These are phyloP conservation scores for Pachliopta kotzebuea DNA, from an alignment of 2,888 invertebrate species.

Conservation along the genomic window DNA sequence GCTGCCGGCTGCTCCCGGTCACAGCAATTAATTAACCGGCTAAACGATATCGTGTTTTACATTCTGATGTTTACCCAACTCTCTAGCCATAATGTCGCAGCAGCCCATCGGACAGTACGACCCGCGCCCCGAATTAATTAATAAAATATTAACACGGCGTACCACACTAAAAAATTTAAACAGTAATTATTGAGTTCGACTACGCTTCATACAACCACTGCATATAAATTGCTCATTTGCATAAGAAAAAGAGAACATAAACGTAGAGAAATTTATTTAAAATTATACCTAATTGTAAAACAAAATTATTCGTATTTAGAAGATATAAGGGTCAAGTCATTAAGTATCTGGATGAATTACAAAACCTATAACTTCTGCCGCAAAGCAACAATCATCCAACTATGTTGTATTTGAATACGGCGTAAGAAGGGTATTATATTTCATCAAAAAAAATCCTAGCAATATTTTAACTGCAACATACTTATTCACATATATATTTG, in stretches of 20 bases:
- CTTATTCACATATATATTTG: too few relatives aligned
- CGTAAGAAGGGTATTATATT: not conserved
- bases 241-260: slow-evolving; percentile 53
- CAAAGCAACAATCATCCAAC: not conserved
- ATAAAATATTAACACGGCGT: slow-evolving; percentile 68
- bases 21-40: slow-evolving; percentile 76
- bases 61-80: slow-evolving; percentile 76
- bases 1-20: slow-evolving; percentile 53
- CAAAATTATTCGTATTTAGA: not conserved
- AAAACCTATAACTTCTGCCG: not conserved
- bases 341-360: not conserved
- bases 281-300: not conserved
- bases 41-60: slow-evolving; percentile 78
- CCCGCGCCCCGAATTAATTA: slow-evolving; percentile 66
- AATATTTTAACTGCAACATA: too few relatives aligned
- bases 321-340: not conserved
- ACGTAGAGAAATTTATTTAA: slow-evolving; percentile 26
- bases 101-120: slow-evolving; percentile 58
- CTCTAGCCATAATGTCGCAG: slow-evolving; percentile 71
- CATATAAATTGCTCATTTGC: slow-evolving; percentile 71
- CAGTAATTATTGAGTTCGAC: slow-evolving; percentile 67
- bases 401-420: not conserved
- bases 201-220: slow-evolving; percentile 59
- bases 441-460: too few relatives aligned
- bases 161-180: slow-evolving; percentile 73